Evolutionary conservation across 1,140 invertebrate species (phyloP).

Genomic region (Platyura marginata): DNA sequence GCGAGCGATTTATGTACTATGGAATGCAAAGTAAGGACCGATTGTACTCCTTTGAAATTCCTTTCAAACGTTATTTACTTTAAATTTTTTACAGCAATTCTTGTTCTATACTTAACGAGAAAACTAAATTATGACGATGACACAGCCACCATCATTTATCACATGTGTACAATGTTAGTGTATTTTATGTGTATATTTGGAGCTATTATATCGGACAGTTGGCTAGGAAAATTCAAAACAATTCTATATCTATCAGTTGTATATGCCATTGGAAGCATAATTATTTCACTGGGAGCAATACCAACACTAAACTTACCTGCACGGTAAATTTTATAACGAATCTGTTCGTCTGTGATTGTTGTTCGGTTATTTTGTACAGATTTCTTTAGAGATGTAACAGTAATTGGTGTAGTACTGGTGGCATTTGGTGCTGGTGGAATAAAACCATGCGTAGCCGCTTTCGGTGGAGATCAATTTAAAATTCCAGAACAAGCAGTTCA

Average conservation of each 20-base stretch:
- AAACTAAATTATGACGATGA: conserved; percentile 43
- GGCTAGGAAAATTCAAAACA: conserved; percentile 67
- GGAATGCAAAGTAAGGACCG: conserved; percentile 47
- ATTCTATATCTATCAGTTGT: conserved; percentile 53
- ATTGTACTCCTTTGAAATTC: too few relatives aligned
- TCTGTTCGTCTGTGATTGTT: background rate
- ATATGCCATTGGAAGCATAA: conserved; percentile 46
- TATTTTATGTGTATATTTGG: conserved; percentile 78
- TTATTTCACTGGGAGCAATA: conserved; percentile 34
- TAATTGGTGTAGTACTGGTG: conserved; percentile 31
- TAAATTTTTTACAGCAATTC: conserved; percentile 40
- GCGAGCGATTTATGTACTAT: conserved; percentile 71
- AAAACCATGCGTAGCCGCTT: conserved; percentile 68
- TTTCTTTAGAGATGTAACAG: conserved; percentile 19
- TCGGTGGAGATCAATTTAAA: conserved; percentile 66
- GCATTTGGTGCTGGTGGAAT: conserved; percentile 60
- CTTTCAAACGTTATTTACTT: background rate
- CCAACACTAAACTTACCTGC: conserved; percentile 22
- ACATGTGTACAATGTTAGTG: conserved; percentile 61
- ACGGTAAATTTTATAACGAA: background rate
- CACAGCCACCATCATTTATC: conserved; percentile 60
- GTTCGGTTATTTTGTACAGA: background rate
- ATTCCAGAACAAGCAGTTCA: conserved; percentile 36
- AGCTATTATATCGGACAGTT: conserved; percentile 77
- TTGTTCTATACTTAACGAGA: conserved; percentile 59